Base-by-base conservation (phyloP, 2,888 invertebrate species). In the Lepeophtheirus nordmannii region DNA sequence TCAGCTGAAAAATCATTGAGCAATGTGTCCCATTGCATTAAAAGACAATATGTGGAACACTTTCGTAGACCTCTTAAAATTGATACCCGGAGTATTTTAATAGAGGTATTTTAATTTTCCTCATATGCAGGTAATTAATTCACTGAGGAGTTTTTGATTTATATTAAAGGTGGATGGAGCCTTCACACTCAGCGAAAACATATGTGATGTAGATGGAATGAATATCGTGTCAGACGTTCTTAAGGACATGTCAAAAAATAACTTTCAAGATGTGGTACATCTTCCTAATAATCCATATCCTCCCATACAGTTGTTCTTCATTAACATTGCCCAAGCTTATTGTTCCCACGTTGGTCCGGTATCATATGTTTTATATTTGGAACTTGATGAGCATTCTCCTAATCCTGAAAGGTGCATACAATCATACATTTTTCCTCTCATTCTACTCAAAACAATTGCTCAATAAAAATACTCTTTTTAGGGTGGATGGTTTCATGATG, bases 291-390 rank as follows among this genome's bases (percentile, higher is more conserved):
- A 63, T 17, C 63, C 63, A 12, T 63, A 63, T 38, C 41, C 56
- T n/a, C 63, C 63, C 1, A 17, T 46, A 20, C 53, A 63, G 30
- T 23, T 63, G 10, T 63, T 63, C 30, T 63, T 63, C 56, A 63
- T 63, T 37, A 63, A 63, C 53, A 56, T 53, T n/a, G 63, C 63
- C 22, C 63, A 63, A 30, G 63, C 63, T 10, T 63, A 63, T 23
- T 63, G 63, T 23, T 63, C 63, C 10, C 63, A 63, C 23, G 22
- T 63, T 56, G 63, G 63, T 10, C 63, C 63, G n/a, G 63, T 63
- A n/a, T 63, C 63, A 12, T 63, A 63, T 30, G 53, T 63, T 11
- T 53, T 63, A 22, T 63, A 63, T n/a, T 23, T 63, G 23, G 63
- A 63, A 38, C 38, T 63, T 46, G 63, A 63, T 53, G 63, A 63